These are phyloP conservation scores for Tenrec ecaudatus DNA, from an alignment of 2,113 vertebrate species.

Conservation along the genomic window DNA sequence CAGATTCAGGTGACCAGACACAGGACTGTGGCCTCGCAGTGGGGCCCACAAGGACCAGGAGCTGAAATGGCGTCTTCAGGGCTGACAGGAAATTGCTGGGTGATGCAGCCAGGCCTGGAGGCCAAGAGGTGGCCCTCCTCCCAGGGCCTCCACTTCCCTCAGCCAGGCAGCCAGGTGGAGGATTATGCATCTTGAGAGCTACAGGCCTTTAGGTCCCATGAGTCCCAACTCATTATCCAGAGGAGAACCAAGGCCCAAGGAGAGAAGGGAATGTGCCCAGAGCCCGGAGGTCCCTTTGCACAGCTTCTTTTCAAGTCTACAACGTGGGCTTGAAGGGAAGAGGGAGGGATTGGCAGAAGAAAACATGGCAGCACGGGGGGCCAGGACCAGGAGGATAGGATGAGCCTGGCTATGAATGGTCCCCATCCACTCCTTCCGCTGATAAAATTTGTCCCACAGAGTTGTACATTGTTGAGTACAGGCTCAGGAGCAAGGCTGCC, in stretches of 20 bases:
- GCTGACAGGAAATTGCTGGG: not conserved
- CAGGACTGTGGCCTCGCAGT: not conserved
- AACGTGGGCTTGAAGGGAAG: not conserved
- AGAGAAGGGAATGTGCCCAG: not conserved
- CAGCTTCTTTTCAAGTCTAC: not conserved
- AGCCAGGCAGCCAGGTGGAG: no score
- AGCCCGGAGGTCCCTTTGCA: not conserved
- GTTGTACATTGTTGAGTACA: fast-evolving
- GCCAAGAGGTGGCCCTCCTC: not conserved
- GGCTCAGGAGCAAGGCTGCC: not conserved
- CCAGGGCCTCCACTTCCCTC: not conserved
- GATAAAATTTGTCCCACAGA: not conserved
- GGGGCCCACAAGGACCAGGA: not conserved
- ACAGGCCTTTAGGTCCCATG: not conserved
- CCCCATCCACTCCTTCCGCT: not conserved
- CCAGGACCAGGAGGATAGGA: no score
- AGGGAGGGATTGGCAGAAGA: not conserved
- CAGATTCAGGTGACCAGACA: conserved; percentile 43
- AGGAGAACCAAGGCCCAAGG: not conserved
- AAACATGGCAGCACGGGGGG: not conserved
- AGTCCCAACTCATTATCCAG: not conserved
- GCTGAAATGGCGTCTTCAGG: not conserved
- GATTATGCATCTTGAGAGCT: not conserved
- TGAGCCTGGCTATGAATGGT: not conserved
- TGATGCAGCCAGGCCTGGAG: not conserved